These are phyloP conservation scores for Percopsis transmontana DNA, from an alignment of 2,113 vertebrate species.

Conservation along the genomic window DNA sequence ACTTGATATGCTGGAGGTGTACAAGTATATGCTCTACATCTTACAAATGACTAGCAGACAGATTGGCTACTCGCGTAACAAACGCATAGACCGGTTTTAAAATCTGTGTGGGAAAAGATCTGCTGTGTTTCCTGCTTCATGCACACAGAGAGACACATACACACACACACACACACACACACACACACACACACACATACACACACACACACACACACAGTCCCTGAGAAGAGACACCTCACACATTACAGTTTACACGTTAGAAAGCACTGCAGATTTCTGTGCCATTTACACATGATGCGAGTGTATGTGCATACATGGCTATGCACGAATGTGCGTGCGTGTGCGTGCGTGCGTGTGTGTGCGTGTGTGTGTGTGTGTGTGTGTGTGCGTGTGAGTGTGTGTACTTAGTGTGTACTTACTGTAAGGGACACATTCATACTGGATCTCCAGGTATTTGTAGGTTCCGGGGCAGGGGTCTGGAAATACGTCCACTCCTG, in stretches of 20 bases:
- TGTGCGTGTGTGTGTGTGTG: conserved; percentile 9
- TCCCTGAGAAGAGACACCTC: neutral
- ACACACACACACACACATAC: conserved; percentile 30
- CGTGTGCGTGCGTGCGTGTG: conserved; percentile 14
- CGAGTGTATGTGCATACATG: conserved; percentile 14
- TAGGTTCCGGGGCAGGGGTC: conserved; percentile 93
- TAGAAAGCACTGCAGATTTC: neutral
- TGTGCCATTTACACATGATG: neutral
- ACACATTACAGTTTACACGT: neutral
- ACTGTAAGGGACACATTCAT: conserved; percentile 96
- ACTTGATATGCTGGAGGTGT: too few relatives aligned
- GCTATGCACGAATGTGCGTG: conserved; percentile 10
- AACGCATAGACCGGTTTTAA: too few relatives aligned
- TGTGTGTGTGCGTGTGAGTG: conserved; percentile 24
- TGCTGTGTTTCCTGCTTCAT: conserved; percentile 6
- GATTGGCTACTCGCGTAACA: too few relatives aligned
- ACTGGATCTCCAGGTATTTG: conserved; percentile 95
- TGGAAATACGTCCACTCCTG: conserved; percentile 89
- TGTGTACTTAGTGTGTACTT: conserved; percentile 70
- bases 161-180: neutral
- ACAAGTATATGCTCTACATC: too few relatives aligned
- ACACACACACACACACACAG: neutral
- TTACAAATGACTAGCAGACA: too few relatives aligned
- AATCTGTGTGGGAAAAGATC: too few relatives aligned
- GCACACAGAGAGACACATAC: conserved; percentile 5